Evolutionary conservation across 2,113 vertebrate genomes (phyloP), one percentile per base, ranked within the genome.

Genomic region (Hymenochirus boettgeri): DNA sequence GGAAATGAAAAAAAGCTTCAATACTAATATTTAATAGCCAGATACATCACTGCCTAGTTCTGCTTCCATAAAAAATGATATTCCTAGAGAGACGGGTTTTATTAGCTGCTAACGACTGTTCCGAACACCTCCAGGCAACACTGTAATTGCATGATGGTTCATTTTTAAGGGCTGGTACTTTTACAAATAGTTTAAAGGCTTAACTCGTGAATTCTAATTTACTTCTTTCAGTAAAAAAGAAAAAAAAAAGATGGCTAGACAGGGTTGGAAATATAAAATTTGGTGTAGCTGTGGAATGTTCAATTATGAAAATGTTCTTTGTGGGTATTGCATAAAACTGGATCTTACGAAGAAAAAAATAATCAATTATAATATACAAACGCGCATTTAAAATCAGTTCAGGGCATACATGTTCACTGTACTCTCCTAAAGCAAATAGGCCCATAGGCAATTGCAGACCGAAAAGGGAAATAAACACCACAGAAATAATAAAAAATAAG

Each of bases 61-160:
- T 48, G 15, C 13, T 21, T 29, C 35, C n/a, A 56, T 37, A n/a
- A 55, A 39, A 45, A 13, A 35, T n/a, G 17, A 15, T 45, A 55
- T 62, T 57, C 15, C 21, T 13, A 57, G 54, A 31, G 21, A 65
- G 48, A 65, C 29, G 48, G 45, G 4, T 54, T 65, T 48, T 57
- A 65, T 57, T 65, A 48, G 56, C 27, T 25, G 29, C 45, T 57
- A 65, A 48, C 27, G 11, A 33, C 27, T n/a, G 24, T 25, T 13
- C 29, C 21, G 55, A 23, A 57, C 55, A 58, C 63, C 63, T 66
- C 19, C 45, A 57, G 63, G 63, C 63, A 39, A 66, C 18, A n/a
- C 29, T 27, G 22, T 58, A 65, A 65, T 50, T 65, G 22, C 23
- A 51, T 48, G 55, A 51, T 57, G 13, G 63, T 23, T 57, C 17